Base-by-base conservation (phyloP, 2,113 vertebrate genomes). In the Ophthalmolycus amberensis region DNA sequence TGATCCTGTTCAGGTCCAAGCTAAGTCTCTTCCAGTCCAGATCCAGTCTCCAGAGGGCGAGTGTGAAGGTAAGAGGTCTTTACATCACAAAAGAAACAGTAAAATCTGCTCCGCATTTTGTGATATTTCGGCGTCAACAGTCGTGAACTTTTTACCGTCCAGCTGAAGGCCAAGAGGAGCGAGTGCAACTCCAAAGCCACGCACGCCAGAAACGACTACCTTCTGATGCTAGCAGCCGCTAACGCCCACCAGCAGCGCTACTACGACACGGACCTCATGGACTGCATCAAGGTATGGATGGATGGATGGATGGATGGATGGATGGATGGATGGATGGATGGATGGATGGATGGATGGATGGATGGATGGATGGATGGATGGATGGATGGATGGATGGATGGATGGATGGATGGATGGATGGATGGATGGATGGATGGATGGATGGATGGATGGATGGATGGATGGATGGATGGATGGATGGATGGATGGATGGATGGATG, bases 21-120 rank as follows among this genome's bases (percentile, higher is more conserved):
- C 95, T 99, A 89, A 98, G 98, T 91, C 96, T 99, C 89, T 99
- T 99, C 85, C 98, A 99, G 93, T 99, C 98, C 76, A 96, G 97
- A 90, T 98, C 98, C 94, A 99, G 98, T 96, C 97, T 99, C 94
- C 98, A 99, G 95, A 98, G 99, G 90, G 98, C 98, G 29, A 99
- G 96, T 5, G 96, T 99, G n/a, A 99, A 99, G 97, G 98, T 99
- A 88, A 91, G 94, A 70, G 20, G 22, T 54, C 27, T 6, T 18
- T 5, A 34, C 0, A 59, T 52, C 0, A 0, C 7, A 18, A n/a
- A 20, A 6, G 16, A 54, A 27, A 22, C 8, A 20, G 11, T 3
- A 16, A 54, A 37, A 22, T 3, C 6, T 6, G 10, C 20, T 59
- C 0, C 5, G 1, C 3, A 1, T 46, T 54, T 22, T 14, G 11